A percentile compares a stretch with the other conserved stretches of the same genome.
These are phyloP conservation scores for Malurus melanocephalus DNA, from an alignment of 2,113 vertebrate species.

Conservation along the genomic window DNA sequence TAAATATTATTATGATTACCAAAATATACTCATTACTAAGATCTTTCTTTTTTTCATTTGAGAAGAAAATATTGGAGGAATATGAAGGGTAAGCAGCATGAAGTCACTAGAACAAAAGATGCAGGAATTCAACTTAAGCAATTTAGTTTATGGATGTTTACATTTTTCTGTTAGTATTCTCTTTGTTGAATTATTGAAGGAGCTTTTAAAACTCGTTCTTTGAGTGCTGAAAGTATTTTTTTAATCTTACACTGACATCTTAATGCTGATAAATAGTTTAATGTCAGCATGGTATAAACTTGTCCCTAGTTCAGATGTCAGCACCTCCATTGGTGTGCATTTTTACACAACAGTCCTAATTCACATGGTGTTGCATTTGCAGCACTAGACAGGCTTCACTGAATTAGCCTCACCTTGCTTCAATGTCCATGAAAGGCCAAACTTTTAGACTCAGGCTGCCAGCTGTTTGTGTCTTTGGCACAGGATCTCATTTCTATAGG, in stretches of 20 bases:
- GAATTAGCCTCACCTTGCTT: not conserved
- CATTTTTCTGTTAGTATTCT: constrained; percentile 19
- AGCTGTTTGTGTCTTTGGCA: not conserved
- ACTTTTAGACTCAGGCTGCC: not conserved
- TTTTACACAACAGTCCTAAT: not conserved
- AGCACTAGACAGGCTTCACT: not conserved
- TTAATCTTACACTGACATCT: constrained; percentile 30
- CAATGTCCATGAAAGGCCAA: not conserved
- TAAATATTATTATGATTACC: not conserved
- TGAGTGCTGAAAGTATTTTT: constrained; percentile 33
- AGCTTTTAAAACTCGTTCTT: constrained; percentile 12
- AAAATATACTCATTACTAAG: not conserved
- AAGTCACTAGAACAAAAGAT: not conserved
- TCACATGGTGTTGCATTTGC: not conserved
- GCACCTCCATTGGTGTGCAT: not conserved
- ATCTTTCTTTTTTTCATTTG: not conserved
- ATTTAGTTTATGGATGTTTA: not conserved
- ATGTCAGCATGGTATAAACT: not conserved
- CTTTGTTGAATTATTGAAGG: constrained; percentile 14
- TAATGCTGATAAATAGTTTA: constrained; percentile 44
- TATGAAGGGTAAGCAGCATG: not conserved
- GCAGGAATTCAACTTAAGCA: not conserved
- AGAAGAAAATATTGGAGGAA: not conserved
- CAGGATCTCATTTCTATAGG: not conserved
- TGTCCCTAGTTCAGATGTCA: not conserved